Evolutionary conservation across 2,113 vertebrate species (phyloP), one percentile per base, ranked within the genome.

Genomic region (Gnathonemus longibarbis): DNA sequence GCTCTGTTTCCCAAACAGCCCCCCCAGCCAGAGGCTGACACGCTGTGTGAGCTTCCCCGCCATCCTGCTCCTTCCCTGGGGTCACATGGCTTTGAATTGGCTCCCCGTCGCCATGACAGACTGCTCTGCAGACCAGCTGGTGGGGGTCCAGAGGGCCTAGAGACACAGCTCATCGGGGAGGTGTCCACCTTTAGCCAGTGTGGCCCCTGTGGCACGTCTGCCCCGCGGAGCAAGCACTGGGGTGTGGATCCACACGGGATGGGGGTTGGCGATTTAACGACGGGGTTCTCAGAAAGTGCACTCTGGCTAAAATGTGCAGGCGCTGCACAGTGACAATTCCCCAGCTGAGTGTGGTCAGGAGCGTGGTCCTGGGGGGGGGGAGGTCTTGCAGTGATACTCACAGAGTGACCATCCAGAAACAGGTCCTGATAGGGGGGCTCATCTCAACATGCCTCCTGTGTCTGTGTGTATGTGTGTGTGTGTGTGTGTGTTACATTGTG

Each of bases 61-160:
- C 52, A 77, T 87, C 94, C 92, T 90, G 92, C 90, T 91, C 45
- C 94, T 27, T 89, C 56, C 80, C 84, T 31, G 35, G n/a, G 35
- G 74, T 80, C 31, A 80, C 74, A 7, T 80, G 74, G 13, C 62
- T 70, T 31, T 70, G n/a, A 31, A 31, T 15, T 1, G 70, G 45
- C 91, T 17, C 39, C 27, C 85, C 15, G 27, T 84, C 56, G 45
- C 88, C 21, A 53, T 53, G 49, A 5, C 46, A 87, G 27, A 13
- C 27, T 31, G n/a, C n/a, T 15, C 85, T 70, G 31, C 74, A 80
- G 35, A 39, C 74, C 74, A 80, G 74, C 31, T 3, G 74, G 27
- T 27, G n/a, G 62, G 62, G 27, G 62, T 70, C 10, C 62, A 27
- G n/a, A 31, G 27, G 62, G n/a, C 62, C 62, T 27, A 11, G 62